phyloP scores from a whole-genome alignment of 1,140 invertebrate genomes.

The Zaprionus gabonicus region DNA sequence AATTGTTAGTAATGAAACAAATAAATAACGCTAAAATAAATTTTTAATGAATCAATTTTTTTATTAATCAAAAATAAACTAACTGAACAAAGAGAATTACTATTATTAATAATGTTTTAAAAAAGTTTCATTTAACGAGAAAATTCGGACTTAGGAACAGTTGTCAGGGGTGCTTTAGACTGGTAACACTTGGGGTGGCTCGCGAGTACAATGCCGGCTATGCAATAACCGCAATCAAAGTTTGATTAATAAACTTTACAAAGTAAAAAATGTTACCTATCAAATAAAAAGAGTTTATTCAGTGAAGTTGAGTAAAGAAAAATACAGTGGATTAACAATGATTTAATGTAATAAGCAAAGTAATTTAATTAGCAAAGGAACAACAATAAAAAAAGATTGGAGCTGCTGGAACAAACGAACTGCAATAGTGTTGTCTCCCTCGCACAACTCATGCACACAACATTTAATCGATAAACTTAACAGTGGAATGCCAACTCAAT shows the following conservation, averaged over 20 bases:
- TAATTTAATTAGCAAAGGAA: conserved; percentile 3
- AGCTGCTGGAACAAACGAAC: conserved; percentile 19
- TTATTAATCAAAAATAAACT: not conserved
- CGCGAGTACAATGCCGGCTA: not conserved
- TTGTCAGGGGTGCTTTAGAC: not conserved
- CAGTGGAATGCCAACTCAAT: conserved; percentile 60
- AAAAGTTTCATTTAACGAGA: too few species aligned
- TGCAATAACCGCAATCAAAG: not conserved
- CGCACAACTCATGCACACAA: conserved; percentile 32
- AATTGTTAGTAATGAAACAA: not conserved
- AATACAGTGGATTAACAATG: not conserved
- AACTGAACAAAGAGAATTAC: too few species aligned
- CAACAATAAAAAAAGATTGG: conserved; percentile 8
- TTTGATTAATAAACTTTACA: not conserved
- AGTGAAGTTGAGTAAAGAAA: not conserved
- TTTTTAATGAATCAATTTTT: not conserved
- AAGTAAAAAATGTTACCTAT: not conserved
- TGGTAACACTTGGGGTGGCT: not conserved
- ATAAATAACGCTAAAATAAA: not conserved
- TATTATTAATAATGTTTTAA: too few species aligned
- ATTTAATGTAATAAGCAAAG: not conserved
- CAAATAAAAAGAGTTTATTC: not conserved
- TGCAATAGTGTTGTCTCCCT: conserved; percentile 34
- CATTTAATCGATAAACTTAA: conserved; percentile 67
- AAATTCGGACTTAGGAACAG: not conserved